These are phyloP conservation scores for Hydrotaea diabolus DNA, from an alignment of 2,888 invertebrate species.

Conservation along the genomic window DNA sequence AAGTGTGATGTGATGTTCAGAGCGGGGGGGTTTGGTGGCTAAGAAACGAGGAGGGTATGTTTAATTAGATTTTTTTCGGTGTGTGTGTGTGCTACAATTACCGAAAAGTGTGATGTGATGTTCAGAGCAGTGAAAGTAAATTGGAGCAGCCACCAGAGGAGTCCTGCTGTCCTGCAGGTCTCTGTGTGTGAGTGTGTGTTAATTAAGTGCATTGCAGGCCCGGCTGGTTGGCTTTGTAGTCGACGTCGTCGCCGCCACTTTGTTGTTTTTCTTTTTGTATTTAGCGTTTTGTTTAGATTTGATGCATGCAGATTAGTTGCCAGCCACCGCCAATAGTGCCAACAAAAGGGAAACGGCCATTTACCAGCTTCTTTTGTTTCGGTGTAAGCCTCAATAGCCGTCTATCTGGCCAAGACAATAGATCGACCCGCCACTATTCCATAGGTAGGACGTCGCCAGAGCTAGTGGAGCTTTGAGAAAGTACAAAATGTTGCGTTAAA, in stretches of 20 bases:
- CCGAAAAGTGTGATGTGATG: constrained; percentile 40
- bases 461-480: background rate
- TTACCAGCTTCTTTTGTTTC: constrained; percentile 50
- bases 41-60: background rate
- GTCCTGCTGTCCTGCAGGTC: background rate
- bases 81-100: constrained; percentile 43
- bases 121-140: constrained; percentile 58
- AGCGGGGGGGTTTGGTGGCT: background rate
- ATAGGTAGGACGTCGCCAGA: too few species aligned
- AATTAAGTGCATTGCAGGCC: constrained; percentile 57
- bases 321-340: background rate
- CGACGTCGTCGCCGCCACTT: background rate
- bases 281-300: constrained; percentile 2
- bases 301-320: constrained; percentile 46
- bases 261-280: constrained; percentile 37
- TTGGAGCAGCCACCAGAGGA: constrained; percentile 27
- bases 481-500: constrained; percentile 47
- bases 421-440: background rate
- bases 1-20: constrained; percentile 40
- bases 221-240: constrained; percentile 31
- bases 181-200: constrained; percentile 14
- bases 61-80: constrained; percentile 66
- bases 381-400: background rate
- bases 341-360: constrained; percentile 40
- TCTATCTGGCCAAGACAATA: too few species aligned